A percentile compares a stretch with the other conserved stretches of the same genome.
Conservation (phyloP, 64 coral and sea anemone genomes). For the Astreopora myriophthalma region DNA sequence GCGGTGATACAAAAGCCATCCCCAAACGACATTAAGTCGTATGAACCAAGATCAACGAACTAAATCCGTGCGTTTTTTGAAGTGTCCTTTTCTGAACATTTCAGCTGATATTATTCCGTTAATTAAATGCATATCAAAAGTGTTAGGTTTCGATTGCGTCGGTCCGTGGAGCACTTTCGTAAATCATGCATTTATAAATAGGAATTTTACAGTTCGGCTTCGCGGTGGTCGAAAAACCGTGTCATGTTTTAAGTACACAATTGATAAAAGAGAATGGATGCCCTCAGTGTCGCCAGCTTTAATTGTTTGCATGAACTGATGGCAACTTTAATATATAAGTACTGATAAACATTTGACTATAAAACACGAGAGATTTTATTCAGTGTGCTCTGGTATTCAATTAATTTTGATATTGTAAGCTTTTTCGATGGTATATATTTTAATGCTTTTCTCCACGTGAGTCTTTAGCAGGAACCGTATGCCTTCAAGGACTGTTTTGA, state of each 20-base stretch:
- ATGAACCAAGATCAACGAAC: neutral
- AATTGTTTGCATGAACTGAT: neutral
- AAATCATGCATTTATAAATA: no score
- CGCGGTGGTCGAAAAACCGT: neutral
- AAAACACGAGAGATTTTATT: no score
- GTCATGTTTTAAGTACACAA: neutral
- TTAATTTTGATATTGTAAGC: no score
- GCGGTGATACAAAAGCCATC: neutral
- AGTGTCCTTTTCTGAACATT: neutral
- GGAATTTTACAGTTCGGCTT: neutral
- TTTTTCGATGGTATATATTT: neutral
- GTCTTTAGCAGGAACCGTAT: neutral
- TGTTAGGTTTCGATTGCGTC: neutral
- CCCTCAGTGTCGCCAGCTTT: neutral
- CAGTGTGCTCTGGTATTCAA: no score
- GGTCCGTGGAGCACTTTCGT: neutral
- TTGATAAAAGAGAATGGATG: neutral
- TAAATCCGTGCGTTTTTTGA: neutral
- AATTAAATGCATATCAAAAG: neutral
- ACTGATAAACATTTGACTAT: neutral
- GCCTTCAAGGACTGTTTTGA: neutral
- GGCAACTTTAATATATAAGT: neutral
- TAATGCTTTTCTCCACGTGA: neutral
- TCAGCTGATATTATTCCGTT: neutral
- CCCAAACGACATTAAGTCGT: neutral